Conservation (phyloP, 2,113 vertebrate genomes). For the Elgaria multicarinata region DNA sequence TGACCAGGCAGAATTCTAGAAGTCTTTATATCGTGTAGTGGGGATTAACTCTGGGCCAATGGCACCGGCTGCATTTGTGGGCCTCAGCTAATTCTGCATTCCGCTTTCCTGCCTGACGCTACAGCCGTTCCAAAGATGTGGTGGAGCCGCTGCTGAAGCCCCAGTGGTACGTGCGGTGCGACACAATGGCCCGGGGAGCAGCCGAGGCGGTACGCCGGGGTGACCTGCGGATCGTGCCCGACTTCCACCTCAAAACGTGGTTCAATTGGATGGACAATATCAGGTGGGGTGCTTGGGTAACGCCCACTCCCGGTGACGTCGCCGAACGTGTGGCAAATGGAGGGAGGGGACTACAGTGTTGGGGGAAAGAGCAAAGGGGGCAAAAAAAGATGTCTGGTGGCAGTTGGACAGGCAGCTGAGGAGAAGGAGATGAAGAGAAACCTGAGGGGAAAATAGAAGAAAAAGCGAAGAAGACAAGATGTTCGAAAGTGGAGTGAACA, state of each 20-base stretch:
- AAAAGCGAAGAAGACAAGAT: not conserved
- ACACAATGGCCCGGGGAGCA: slow-evolving; percentile 88
- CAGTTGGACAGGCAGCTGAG: not conserved
- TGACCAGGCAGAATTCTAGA: not conserved
- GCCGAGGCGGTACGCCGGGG: slow-evolving; percentile 85
- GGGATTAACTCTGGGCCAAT: not conserved
- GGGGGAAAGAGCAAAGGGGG: not conserved
- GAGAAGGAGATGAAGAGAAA: not conserved
- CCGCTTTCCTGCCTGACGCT: not conserved
- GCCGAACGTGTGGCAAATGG: not conserved
- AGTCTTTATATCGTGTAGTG: not conserved
- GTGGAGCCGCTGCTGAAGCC: slow-evolving; percentile 91
- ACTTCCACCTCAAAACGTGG: slow-evolving; percentile 89
- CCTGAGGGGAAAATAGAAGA: too few relatives aligned
- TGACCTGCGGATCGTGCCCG: slow-evolving; percentile 87
- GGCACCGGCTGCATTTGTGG: too few relatives aligned
- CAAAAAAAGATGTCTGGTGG: not conserved
- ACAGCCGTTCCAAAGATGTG: slow-evolving; percentile 91
- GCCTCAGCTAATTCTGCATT: fast-evolving
- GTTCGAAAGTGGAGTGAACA: not conserved
- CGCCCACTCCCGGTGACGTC: too few relatives aligned
- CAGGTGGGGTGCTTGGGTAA: slow-evolving; percentile 69
- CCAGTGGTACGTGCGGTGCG: slow-evolving; percentile 91
- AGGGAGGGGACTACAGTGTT: not conserved
- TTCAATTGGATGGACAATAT: slow-evolving; percentile 93